Evolutionary conservation across 2,888 invertebrate species (phyloP).

Genomic region (Thalpophila matura): DNA sequence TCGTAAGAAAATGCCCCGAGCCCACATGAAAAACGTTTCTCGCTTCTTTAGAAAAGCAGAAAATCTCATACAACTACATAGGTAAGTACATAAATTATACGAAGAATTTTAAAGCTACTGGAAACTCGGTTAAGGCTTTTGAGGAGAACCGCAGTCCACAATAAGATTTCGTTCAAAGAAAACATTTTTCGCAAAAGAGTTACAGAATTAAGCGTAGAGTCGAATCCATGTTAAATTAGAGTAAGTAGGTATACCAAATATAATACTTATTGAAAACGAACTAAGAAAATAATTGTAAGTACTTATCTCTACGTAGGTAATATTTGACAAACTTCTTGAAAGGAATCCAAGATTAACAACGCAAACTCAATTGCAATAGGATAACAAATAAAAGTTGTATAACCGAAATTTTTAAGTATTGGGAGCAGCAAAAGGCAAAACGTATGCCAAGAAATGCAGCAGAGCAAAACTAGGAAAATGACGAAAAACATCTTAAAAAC

Average conservation of each 20-base stretch:
- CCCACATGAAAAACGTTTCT: background rate
- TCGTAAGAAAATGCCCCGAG: constrained; percentile 1
- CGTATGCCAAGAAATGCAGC: constrained; percentile 37
- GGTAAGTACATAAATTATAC: no score
- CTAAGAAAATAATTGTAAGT: no score
- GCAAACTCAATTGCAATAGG: background rate
- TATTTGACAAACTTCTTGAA: constrained; percentile 7
- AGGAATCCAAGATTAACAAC: constrained; percentile 17
- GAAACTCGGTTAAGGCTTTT: background rate
- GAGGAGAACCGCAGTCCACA: no score
- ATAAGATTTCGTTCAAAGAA: background rate
- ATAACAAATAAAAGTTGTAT: constrained; percentile 11
- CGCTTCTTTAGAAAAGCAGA: constrained; percentile 22
- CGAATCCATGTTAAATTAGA: no score
- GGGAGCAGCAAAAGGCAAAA: constrained; percentile 8
- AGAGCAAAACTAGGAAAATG: background rate
- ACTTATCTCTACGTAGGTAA: background rate
- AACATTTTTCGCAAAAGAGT: background rate
- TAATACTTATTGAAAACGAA: no score
- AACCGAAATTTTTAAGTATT: background rate
- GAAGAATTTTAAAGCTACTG: constrained; percentile 14
- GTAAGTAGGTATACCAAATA: no score
- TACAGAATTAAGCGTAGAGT: background rate
- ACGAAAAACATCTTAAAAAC: constrained; percentile 12
- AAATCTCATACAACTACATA: constrained; percentile 1